Base-by-base conservation (phyloP, 1,140 invertebrate genomes). In the Sinella curviseta region DNA sequence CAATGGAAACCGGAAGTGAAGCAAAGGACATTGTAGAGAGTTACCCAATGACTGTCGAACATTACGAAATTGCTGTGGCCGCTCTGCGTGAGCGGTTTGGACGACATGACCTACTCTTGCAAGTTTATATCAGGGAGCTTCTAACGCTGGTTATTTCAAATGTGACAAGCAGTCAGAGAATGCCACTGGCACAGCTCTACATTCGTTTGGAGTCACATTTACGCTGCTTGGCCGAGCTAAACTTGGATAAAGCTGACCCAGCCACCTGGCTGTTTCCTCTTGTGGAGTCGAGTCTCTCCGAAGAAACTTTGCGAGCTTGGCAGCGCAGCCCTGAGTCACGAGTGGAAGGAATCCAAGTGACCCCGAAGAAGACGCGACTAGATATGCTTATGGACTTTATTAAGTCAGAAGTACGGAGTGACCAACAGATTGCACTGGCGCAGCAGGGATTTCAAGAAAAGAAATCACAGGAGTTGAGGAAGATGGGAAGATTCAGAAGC, bases 171-270 rank as follows among this genome's bases (percentile, higher is more conserved):
- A 48, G 39, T 48, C 39, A 48, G 17, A 48, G 39, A 17, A 48
- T 8, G 39, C 39, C 4, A 17, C 17, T 4, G 17, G 17, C 4
- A 17, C 39, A 17, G 4, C 39, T 48, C 4, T 48, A 48, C 39
- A 17, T 8, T 48, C 4, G 17, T 4, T 48, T 48, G 39, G 39
- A 48, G 39, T 48, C 39, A 4, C 39, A 48, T 48, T 48, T 48
- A 48, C 39, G 39, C 4, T 4, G 4, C 4, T 48, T 48, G 39
- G 39, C 4, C 4, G 4, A 4, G 39, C 17, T 48, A 48, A 17
- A 17, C 4, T 8, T 48, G 4, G 17, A 48, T 8, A 48, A 17
- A 8, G 39, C 4, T 48, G 39, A 8, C 4, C 86, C 4, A 8
- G 39, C 17, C 39, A 48, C 17, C 17, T 48, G 4, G 4, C 17